Evolutionary conservation across 2,888 invertebrate species (phyloP), one percentile per base, ranked within the genome.

Genomic region (Ochropleura leucogaster): DNA sequence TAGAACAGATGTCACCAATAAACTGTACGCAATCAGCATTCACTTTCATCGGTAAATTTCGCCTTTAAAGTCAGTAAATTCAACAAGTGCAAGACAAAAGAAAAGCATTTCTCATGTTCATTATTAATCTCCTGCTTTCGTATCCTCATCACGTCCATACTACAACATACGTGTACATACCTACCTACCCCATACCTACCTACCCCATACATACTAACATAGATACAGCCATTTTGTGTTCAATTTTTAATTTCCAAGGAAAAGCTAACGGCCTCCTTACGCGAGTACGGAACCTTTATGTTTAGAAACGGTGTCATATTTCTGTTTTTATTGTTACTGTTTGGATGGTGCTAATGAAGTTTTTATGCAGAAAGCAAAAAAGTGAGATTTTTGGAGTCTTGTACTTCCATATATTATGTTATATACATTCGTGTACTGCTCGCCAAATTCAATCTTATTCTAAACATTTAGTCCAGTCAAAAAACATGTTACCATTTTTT

Each of bases 221-320:
- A 76, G 40, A 20, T 16, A 53, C n/a, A 46, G 60, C 71, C 79
- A 63, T 72, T 55, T 71, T 53, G 67, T 62, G 46, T 72, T 85
- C 30, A 67, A 85, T 82, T 82, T 82, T 82, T 85, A 86, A 86
- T 86, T 77, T 74, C 47, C 79, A 77, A 75, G 68, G 79, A 74
- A 71, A 64, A 49, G 55, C 69, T 72, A 82, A 85, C 69, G 69
- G 78, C 51, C 60, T 64, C 82, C 55, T 47, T 66, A 59, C 53
- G 55, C 60, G 47, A 1, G 60, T 20, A 10, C 47, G 10, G 6
- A 59, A 62, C 84, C 16, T 49, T 76, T 77, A 70, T 72, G 67
- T 70, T 81, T 68, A 62, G 40, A 67, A 67, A 72, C 49, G 51
- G 12, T 63, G 47, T 68, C 60, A 74, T 84, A 77, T 72, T 72